Evolutionary conservation across 2,888 invertebrate genomes (phyloP), one percentile per base, ranked within the genome.

Genomic region (Philaethria dido): DNA sequence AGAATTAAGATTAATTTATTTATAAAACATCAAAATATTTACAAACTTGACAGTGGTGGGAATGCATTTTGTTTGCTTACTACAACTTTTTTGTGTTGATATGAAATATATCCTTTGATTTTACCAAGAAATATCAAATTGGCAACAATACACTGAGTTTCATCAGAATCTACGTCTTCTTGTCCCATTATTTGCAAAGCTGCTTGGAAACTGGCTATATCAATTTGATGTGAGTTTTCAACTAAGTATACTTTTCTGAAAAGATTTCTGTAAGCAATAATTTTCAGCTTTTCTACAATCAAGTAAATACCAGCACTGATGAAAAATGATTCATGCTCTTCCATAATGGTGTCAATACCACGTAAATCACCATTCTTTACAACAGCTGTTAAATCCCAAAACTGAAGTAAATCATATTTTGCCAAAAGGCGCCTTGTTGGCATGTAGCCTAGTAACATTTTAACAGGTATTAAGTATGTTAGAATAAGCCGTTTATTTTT

Each of bases 31-130:
- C 18, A n/a, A 54, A 18, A 33, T 16, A 20, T 11, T 77, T 87
- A 93, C 74, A 95, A 93, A 73, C 94, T 94, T 72, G 96, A 95
- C 47, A 96, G 86, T 14, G 95, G 90, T 3, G 99, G 99, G 85
- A 99, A 99, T 0, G 99, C 97, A 92, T 98, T 98, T 83, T 98
- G 97, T 86, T 99, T 99, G 79, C 99, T 99, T 54, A 99, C 97
- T 57, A 99, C 99, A 66, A 99, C 94, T 89, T 99, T 99, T 84
- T 98, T 96, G 88, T 99, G 99, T 77, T 98, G 97, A 89, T 98
- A 97, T 0, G 99, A 99, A 80, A 99, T 98, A 86, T 99, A 99
- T 0, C 99, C 99, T 86, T 99, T 99, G 76, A 99, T 98, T 93
- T 98, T 99, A 25, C 98, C 98, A 88, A 99, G 98, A 81, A 95